phyloP scores from a whole-genome alignment of 1,140 invertebrate species.

The Phymorhynchus buccinoides region DNA sequence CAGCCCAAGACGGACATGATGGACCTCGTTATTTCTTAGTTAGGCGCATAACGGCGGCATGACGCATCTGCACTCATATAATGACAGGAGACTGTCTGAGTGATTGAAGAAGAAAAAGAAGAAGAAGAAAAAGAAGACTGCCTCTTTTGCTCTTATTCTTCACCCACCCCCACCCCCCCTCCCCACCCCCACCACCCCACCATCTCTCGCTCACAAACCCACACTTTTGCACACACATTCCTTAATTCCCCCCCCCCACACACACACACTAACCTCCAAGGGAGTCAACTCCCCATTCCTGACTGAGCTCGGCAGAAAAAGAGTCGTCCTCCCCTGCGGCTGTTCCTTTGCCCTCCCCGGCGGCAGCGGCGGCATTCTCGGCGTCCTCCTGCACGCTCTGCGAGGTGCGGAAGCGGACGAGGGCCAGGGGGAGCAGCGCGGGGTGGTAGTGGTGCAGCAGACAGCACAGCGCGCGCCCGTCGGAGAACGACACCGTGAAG shows the following conservation, averaged over 20 bases:
- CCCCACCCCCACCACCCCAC: no score
- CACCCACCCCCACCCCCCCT: no score
- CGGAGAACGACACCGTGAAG: constrained; percentile 75
- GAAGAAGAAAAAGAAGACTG: no score
- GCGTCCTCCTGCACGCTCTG: constrained; percentile 61
- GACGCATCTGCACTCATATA: no score
- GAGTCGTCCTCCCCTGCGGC: constrained; percentile 36
- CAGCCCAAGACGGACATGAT: no score
- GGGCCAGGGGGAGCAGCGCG: constrained; percentile 67
- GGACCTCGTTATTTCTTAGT: no score
- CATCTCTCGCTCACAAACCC: not conserved
- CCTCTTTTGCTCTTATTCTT: no score
- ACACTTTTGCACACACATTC: not conserved
- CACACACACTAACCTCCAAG: constrained; percentile 27
- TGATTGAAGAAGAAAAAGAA: no score
- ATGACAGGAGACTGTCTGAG: no score
- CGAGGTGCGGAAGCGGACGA: constrained; percentile 68
- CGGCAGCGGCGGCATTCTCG: constrained; percentile 45
- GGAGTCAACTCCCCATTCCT: constrained; percentile 39
- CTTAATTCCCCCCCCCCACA: not conserved
- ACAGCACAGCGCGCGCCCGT: constrained; percentile 75
- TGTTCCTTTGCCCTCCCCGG: no score
- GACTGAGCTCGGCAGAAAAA: constrained; percentile 57
- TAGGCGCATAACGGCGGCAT: no score
- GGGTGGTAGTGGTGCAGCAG: constrained; percentile 76